phyloP scores from a whole-genome alignment of 2,888 invertebrate genomes.

The Drosophila leonis region DNA sequence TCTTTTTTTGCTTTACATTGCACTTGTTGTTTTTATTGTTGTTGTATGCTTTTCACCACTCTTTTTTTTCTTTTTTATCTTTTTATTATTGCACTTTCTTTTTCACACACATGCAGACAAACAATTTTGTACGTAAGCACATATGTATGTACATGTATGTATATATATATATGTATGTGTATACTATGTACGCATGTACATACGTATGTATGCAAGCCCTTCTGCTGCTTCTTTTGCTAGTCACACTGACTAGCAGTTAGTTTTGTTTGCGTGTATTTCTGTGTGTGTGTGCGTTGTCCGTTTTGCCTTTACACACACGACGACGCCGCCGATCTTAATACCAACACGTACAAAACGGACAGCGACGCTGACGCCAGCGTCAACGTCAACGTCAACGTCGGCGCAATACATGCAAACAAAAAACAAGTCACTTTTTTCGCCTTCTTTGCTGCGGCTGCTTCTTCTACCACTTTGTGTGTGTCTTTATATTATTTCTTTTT shows the following conservation, averaged over 20 bases:
- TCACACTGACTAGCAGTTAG: slow-evolving; percentile 66
- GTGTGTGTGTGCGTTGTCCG: slow-evolving; percentile 43
- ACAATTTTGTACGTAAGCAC: slow-evolving; percentile 8
- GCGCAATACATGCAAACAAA: slow-evolving; percentile 67
- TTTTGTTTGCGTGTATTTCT: slow-evolving; percentile 32
- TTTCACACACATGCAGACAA: slow-evolving; percentile 38
- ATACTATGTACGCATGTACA: slow-evolving; percentile 10
- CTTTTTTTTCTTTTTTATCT: slow-evolving; percentile 41
- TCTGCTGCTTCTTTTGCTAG: slow-evolving; percentile 50
- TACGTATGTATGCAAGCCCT: slow-evolving; percentile 14
- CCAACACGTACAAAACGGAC: slow-evolving; percentile 53
- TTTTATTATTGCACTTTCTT: slow-evolving; percentile 75
- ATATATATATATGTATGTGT: slow-evolving; percentile 3
- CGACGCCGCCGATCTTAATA: slow-evolving; percentile 66
- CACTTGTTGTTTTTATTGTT: slow-evolving; percentile 52
- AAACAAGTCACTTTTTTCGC: slow-evolving; percentile 74
- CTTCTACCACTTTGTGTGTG: slow-evolving; percentile 54
- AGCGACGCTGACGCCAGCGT: slow-evolving; percentile 48
- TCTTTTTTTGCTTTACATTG: slow-evolving; percentile 53
- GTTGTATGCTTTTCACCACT: slow-evolving; percentile 51
- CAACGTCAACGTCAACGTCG: slow-evolving; percentile 44
- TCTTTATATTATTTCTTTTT: slow-evolving; percentile 9
- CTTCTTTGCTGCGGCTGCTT: slow-evolving; percentile 61
- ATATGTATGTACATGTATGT: background rate
- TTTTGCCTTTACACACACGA: slow-evolving; percentile 56